These are phyloP conservation scores for Drosophila neonasuta DNA, from an alignment of 2,888 invertebrate genomes.

Conservation along the genomic window DNA sequence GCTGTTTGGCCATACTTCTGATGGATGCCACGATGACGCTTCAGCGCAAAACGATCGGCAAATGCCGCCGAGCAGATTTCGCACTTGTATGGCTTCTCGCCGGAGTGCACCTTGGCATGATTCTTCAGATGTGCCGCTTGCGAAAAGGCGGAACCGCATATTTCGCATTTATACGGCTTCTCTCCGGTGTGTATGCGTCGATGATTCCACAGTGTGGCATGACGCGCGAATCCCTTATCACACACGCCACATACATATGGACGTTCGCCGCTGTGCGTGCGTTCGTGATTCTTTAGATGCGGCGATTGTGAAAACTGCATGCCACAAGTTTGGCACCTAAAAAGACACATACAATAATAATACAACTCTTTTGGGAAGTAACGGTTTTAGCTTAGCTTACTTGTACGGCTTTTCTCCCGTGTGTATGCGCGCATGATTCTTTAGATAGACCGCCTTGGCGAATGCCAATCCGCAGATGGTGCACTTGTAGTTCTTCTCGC, in stretches of 20 bases:
- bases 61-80: slow-evolving; percentile 93
- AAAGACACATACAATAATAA: slow-evolving; percentile 36
- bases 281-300: slow-evolving; percentile 93
- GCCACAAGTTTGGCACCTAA: slow-evolving; percentile 92
- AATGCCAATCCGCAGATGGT: slow-evolving; percentile 93
- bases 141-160: slow-evolving; percentile 94
- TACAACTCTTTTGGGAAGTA: not conserved
- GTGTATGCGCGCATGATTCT: slow-evolving; percentile 93
- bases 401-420: slow-evolving; percentile 93
- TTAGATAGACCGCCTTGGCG: slow-evolving; percentile 94
- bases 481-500: slow-evolving; percentile 92
- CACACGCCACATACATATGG: slow-evolving; percentile 95
- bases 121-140: slow-evolving; percentile 94
- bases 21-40: slow-evolving; percentile 92
- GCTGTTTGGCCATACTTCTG: slow-evolving; percentile 88
- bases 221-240: slow-evolving; percentile 93
- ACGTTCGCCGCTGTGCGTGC: slow-evolving; percentile 93
- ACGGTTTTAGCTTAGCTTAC: slow-evolving; percentile 82
- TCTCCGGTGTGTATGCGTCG: slow-evolving; percentile 92
- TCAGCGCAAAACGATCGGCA: slow-evolving; percentile 92
- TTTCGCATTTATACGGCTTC: slow-evolving; percentile 87
- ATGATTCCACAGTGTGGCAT: slow-evolving; percentile 94
- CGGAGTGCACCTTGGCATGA: slow-evolving; percentile 92
- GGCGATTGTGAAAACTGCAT: slow-evolving; percentile 96
- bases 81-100: slow-evolving; percentile 91